Conservation (phyloP, 2,888 invertebrate genomes). For the Nomada fucata region DNA sequence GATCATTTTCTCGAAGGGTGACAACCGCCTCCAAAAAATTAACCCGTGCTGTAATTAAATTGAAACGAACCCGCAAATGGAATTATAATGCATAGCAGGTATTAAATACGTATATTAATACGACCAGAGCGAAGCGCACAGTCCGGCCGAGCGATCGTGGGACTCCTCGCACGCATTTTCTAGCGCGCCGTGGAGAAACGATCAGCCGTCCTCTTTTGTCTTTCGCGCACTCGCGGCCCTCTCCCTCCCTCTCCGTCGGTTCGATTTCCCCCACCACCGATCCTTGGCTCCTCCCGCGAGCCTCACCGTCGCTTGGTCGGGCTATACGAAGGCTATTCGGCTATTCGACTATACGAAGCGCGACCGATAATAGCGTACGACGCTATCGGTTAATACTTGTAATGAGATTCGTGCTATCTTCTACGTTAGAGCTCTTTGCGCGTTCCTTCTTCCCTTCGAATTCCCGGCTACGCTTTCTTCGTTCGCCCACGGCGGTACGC, state of each 20-base stretch:
- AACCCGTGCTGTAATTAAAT: neutral
- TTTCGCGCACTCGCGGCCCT: no score
- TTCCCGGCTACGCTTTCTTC: conserved; percentile 17
- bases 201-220: no score
- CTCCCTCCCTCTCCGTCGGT: no score
- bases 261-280: no score
- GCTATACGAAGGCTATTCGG: no score
- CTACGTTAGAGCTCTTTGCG: neutral
- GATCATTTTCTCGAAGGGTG: neutral
- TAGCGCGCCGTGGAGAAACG: no score
- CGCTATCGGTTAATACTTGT: conserved; percentile 13
- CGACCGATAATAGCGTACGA: conserved; percentile 7
- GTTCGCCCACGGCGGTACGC: conserved; percentile 28
- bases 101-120: neutral
- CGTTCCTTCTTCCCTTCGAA: neutral
- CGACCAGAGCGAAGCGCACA: neutral
- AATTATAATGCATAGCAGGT: neutral
- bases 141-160: no score
- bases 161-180: no score
- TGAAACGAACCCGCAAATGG: neutral
- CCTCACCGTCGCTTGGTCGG: no score
- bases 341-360: no score
- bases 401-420: conserved; percentile 22
- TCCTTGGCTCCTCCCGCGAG: no score
- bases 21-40: neutral